Evolutionary conservation across 2,113 vertebrate genomes (phyloP), one percentile per base, ranked within the genome.

Genomic region (Limnothrissa miodon): DNA sequence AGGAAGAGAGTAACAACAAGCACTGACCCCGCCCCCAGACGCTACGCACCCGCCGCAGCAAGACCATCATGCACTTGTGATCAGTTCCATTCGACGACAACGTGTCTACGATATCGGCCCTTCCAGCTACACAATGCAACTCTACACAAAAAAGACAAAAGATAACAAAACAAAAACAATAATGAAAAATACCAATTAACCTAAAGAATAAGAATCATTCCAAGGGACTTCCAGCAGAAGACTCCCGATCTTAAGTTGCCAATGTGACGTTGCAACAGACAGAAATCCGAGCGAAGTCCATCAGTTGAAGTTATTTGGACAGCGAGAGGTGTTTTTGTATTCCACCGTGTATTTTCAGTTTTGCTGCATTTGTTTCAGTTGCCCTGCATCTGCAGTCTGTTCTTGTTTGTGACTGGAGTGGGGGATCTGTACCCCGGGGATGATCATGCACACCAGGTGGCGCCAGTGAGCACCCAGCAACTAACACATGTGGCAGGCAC

Each of bases 1-100:
- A 92, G 80, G 95, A 95, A 80, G 94, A 95, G 83, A 88, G 91
- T 25, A 95, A 95, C 90, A 95, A 94, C 92, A 95, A 95, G 88
- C 95, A 95, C 93, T 95, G 94, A 95, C 88, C 62, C 80, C 46
- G 1, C 48, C 48, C 42, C 78, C 39, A 56, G 78, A 39, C 5
- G 25, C 56, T 29, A n/a, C n/a, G n/a, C n/a, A n/a, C n/a, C n/a
- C n/a, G 66, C 74, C 39, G 45, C 81, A 80, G 45, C 87, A 85
- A 90, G 89, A 90, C 89, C 85, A 84, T 66, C 2, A 85, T 36
- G 51, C 90, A 86, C 92, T 92, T 91, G 88, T 93, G 95, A 95
- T 95, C 66, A 90, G 92, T 81, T 87, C 89, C 90, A 79, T 90
- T 87, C 91, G 90, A 89, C 89, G 90, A 84, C 44, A 1, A 86